These are phyloP conservation scores for Rhabdomys dilectus DNA, from an alignment of 2,113 vertebrate genomes.

Conservation along the genomic window DNA sequence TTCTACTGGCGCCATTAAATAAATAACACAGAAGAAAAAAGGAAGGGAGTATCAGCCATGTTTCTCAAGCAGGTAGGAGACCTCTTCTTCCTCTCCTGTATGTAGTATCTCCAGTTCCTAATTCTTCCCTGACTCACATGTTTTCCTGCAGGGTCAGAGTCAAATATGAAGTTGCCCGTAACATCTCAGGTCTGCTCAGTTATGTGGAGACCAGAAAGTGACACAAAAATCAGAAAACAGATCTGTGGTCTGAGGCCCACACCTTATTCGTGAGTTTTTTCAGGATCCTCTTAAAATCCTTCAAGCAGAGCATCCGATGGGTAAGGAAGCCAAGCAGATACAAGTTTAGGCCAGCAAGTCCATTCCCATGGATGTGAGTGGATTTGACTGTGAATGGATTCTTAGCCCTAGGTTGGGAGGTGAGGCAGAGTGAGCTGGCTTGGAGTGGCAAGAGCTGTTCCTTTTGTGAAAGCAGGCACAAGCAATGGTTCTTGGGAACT, in stretches of 20 bases:
- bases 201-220: background rate
- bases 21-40: background rate
- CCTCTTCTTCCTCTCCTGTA: background rate
- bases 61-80: background rate
- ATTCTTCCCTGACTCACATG: background rate
- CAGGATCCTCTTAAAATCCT: background rate
- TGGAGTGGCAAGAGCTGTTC: background rate
- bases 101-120: no score
- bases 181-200: background rate
- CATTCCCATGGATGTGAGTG: background rate
- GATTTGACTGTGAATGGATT: background rate
- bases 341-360: background rate
- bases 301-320: background rate
- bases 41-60: background rate
- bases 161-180: background rate
- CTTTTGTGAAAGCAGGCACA: background rate
- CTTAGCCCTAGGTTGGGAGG: background rate
- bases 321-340: background rate
- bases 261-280: background rate
- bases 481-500: background rate
- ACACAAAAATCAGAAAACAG: background rate
- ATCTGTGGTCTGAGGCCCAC: background rate
- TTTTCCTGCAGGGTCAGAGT: background rate
- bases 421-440: background rate
- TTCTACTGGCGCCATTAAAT: background rate